Evolutionary conservation across 2,113 vertebrate species (phyloP), one percentile per base, ranked within the genome.

Genomic region (Heliornis fulica): DNA sequence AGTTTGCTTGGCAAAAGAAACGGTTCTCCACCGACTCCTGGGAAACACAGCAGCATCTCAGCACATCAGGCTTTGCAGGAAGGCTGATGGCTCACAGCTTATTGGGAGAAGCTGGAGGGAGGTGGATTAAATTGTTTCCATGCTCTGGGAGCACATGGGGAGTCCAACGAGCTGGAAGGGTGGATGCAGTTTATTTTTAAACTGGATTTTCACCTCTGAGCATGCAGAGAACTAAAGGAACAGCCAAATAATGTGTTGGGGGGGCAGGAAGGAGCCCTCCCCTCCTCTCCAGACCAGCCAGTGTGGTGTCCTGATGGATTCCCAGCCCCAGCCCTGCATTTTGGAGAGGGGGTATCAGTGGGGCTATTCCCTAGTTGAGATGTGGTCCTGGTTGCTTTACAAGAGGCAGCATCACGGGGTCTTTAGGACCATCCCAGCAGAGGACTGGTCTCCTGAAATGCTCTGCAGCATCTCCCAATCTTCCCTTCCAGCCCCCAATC

Each of bases 11-110:
- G 36, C 4, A 38, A 36, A 77, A 72, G 43, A 13, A 50, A 36
- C 7, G 5, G 21, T 48, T 72, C n/a, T n/a, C 41, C 22, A 38
- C 59, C 3, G 23, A 22, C 31, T 28, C 16, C 34, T 2, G 11
- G 28, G 61, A 4, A 80, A 36, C 3, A 1, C 9, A 4, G 19
- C 50, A 13, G 51, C 5, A 41, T 5, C 60, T 48, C 4, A 1
- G 41, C 50, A 29, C 29, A 2, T 3, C 0, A 6, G 41, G 51
- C 15, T 23, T 31, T 60, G 53, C n/a, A 32, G 38, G 28, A 38
- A 36, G 31, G 7, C 36, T 1, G 19, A 6, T 5, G 32, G 36
- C 51, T 28, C 28, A 3, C 5, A 2, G 43, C 11, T n/a, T 20
- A 5, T 9, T 34, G 50, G 0, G 4, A 57, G 20, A 15, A 43